Base-by-base conservation (phyloP, 1,140 invertebrate species). In the Zaprionus lachaisei region DNA sequence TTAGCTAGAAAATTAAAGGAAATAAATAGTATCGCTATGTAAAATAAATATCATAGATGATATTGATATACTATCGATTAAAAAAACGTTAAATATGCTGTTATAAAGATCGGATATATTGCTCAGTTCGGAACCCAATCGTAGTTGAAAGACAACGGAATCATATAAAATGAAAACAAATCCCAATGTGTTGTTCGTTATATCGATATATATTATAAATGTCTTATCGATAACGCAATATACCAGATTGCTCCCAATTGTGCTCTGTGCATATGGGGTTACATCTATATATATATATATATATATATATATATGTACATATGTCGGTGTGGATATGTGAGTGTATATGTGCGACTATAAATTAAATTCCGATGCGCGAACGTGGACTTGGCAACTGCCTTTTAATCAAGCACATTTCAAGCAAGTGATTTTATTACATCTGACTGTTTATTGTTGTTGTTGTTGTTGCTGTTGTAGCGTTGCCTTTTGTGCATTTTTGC, bases 381-480 rank as follows among this genome's bases (percentile, higher is more conserved):
- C 66, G 49, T 75, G 70, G 58, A 49, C 64, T 69, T 78, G 76
- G 79, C 81, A 62, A 83, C 76, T 56, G 81, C 77, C 81, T 89
- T 87, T 87, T 87, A 87, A 87, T 87, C 83, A 89, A 89, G 84
- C 85, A 84, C 85, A 84, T 84, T 90, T 83, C 81, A 60, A 83
- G 78, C 84, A 89, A 81, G 79, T 83, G 71, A 87, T 87, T 87
- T 87, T 87, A 80, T 86, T 80, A 78, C 70, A 74, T 78, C 73
- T 78, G 57, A 71, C 69, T 71, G 24, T 17, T 62, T 64, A 37
- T 34, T 47, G 26, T 56, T 68, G 71, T 62, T 62, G 57, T 44
- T 71, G 34, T 5, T 62, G 47, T 17, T 37, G 47, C 4, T 69
- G 51, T 22, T 76, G 47, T 31, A 34, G 70, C 51, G 31, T 34